phyloP scores from a whole-genome alignment of 2,888 invertebrate species.

The Troilus luridus region DNA sequence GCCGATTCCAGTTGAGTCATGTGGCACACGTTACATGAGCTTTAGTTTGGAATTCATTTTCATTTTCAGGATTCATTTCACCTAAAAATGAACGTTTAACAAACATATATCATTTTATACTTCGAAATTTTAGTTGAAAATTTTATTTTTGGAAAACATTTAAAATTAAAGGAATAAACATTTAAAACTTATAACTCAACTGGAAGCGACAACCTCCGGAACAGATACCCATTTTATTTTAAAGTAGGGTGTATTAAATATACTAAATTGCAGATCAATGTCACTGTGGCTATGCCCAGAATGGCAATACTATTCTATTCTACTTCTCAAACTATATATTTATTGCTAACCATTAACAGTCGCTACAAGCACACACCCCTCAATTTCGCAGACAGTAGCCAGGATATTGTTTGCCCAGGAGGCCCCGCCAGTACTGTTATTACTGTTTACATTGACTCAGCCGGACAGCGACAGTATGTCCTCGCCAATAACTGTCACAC shows the following conservation, averaged over 20 bases:
- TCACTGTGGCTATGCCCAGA: background rate
- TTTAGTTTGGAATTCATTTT: too few species aligned
- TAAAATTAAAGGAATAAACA: too few species aligned
- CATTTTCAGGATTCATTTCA: too few species aligned
- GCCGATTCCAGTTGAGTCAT: too few species aligned
- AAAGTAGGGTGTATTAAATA: too few species aligned
- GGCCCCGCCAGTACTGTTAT: background rate
- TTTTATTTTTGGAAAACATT: too few species aligned
- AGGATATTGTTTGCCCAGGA: background rate
- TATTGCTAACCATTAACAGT: background rate
- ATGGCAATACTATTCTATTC: background rate
- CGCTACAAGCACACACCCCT: background rate
- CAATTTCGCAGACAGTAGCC: background rate
- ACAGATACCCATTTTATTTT: background rate
- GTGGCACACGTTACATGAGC: too few species aligned
- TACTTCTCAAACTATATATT: background rate
- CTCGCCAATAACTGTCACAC: conserved; percentile 13
- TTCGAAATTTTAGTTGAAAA: too few species aligned
- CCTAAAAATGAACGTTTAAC: too few species aligned
- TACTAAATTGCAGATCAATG: too few species aligned
- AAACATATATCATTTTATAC: too few species aligned
- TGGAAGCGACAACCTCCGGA: background rate
- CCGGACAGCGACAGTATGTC: background rate
- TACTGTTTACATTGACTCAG: conserved; percentile 35
- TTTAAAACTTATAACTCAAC: too few species aligned